Conservation (phyloP, 2,797 vertebrate genomes). For the Enteromius argenteus region DNA sequence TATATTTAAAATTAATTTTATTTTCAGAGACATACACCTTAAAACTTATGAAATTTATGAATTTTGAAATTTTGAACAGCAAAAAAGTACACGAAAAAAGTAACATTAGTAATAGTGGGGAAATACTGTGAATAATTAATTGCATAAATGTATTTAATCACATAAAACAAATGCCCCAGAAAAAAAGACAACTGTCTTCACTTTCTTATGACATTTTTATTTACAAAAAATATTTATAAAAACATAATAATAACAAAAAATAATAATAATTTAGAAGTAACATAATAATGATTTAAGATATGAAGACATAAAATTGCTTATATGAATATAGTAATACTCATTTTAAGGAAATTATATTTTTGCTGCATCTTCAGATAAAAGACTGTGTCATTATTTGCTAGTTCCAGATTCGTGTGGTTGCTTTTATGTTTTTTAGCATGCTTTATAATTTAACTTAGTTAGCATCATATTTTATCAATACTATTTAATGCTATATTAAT, state of each 20-base stretch:
- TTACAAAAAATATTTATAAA: not conserved
- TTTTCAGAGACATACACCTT: not conserved
- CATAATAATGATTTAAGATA: not conserved
- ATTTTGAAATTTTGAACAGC: not conserved
- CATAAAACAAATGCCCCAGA: not conserved
- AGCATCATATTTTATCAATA: not conserved
- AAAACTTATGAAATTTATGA: too few relatives aligned
- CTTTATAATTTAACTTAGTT: not conserved
- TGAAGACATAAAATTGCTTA: not conserved
- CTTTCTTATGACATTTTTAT: not conserved
- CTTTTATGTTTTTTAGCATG: not conserved
- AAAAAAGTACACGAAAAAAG: not conserved
- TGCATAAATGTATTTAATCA: not conserved
- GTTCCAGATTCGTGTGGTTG: not conserved
- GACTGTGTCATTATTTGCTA: not conserved
- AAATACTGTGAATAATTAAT: not conserved
- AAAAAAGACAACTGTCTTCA: not conserved
- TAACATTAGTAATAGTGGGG: not conserved
- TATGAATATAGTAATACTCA: not conserved
- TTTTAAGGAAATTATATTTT: not conserved
- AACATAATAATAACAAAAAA: not conserved
- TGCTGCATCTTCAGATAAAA: not conserved
- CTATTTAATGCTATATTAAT: not conserved
- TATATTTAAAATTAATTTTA: not conserved
- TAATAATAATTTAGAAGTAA: not conserved